Conservation (phyloP, 2,797 vertebrate genomes). For the Hemitrygon akajei region DNA sequence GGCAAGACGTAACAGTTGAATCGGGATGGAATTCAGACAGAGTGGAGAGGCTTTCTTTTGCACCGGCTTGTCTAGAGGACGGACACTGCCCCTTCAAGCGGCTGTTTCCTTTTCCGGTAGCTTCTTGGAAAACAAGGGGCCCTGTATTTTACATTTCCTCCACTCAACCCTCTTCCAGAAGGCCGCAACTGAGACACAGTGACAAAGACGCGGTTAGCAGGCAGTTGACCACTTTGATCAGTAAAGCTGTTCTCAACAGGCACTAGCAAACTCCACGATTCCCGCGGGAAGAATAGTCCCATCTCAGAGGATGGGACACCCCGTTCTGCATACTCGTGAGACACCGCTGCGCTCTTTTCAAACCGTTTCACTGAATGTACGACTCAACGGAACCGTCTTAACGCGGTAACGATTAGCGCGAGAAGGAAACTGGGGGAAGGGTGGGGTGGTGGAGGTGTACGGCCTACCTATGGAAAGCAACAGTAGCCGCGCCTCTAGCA, state of each 20-base stretch:
- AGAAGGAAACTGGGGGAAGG: too few relatives aligned
- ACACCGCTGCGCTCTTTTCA: not conserved
- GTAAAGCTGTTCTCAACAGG: not conserved
- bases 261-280: not conserved
- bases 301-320: not conserved
- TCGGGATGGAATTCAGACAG: too few relatives aligned
- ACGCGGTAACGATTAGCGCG: not conserved
- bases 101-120: slow-evolving; percentile 42
- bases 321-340: not conserved
- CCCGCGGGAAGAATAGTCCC: not conserved
- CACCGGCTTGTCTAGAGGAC: too few relatives aligned
- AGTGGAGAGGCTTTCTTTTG: not conserved
- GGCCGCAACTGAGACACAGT: not conserved
- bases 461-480: too few relatives aligned
- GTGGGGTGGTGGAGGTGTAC: too few relatives aligned
- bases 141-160: slow-evolving; percentile 49
- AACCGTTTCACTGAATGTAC: not conserved
- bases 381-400: not conserved
- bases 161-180: not conserved
- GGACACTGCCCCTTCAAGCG: slow-evolving; percentile 40
- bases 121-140: slow-evolving; percentile 40
- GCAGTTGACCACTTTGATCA: too few relatives aligned
- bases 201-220: rapidly evolving
- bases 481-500: too few relatives aligned
- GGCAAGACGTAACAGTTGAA: too few relatives aligned